phyloP scores from a whole-genome alignment of 2,113 vertebrate genomes.

The Calidris pygmaea region DNA sequence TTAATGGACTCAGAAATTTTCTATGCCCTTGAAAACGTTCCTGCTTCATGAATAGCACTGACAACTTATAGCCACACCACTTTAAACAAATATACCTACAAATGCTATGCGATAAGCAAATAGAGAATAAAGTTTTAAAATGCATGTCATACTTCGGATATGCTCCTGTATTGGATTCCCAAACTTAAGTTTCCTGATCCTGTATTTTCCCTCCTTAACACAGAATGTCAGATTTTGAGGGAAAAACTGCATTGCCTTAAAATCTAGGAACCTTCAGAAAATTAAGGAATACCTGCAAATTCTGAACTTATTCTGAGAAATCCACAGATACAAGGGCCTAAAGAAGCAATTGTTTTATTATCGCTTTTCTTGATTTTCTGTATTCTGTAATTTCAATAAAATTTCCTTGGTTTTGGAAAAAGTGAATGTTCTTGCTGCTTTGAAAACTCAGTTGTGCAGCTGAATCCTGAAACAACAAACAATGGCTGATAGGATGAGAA shows the following conservation, averaged over 20 bases:
- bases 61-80: background rate
- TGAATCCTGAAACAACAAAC: background rate
- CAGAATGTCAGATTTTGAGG: background rate
- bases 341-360: background rate
- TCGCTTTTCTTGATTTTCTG: background rate
- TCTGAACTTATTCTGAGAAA: background rate
- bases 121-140: background rate
- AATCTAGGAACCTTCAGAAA: background rate
- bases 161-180: background rate
- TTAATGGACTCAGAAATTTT: background rate
- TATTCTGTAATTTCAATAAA: background rate
- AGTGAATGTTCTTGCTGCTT: background rate
- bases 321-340: background rate
- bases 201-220: background rate
- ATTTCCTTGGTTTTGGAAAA: background rate
- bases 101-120: background rate
- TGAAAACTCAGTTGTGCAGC: background rate
- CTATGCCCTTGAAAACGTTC: background rate
- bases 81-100: background rate
- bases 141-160: background rate
- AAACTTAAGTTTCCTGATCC: background rate
- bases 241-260: background rate
- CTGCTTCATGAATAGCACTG: background rate
- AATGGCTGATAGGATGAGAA: background rate
- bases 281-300: background rate